Conservation (phyloP, 2,888 invertebrate genomes). For the Cartodere bifasciata region DNA sequence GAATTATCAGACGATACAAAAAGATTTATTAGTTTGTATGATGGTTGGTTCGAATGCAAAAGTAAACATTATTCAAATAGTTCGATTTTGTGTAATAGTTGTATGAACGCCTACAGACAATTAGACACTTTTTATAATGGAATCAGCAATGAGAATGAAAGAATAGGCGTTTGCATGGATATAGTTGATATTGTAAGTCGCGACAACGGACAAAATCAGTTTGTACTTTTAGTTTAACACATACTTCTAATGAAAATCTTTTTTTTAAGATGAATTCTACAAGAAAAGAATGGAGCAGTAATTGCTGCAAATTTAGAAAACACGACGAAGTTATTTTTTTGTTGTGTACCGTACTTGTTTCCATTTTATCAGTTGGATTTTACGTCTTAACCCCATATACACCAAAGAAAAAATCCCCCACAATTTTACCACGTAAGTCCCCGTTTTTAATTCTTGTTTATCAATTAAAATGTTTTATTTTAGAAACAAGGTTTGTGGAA, state of each 20-base stretch:
- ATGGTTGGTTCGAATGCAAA: slow-evolving; percentile 38
- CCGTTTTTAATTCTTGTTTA: slow-evolving; percentile 10
- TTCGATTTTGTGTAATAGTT: slow-evolving; percentile 39
- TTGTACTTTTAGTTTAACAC: slow-evolving; percentile 6
- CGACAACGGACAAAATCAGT: slow-evolving; percentile 1
- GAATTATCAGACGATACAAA: slow-evolving; percentile 38
- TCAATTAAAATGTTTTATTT: slow-evolving; percentile 17
- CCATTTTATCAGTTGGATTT: slow-evolving; percentile 42
- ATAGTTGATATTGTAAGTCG: slow-evolving; percentile 52
- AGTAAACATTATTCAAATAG: slow-evolving; percentile 26
- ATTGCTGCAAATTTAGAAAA: slow-evolving; percentile 44
- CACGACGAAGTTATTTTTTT: slow-evolving; percentile 46
- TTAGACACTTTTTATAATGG: slow-evolving; percentile 46
- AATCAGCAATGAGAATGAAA: slow-evolving; percentile 43
- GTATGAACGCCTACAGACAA: slow-evolving; percentile 40
- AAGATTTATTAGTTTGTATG: slow-evolving; percentile 37
- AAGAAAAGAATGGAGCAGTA: slow-evolving; percentile 48
- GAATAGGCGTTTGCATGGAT: slow-evolving; percentile 52
- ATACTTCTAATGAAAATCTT: slow-evolving; percentile 5
- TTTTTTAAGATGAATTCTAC: slow-evolving; percentile 50
- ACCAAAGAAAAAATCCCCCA: slow-evolving; percentile 26
- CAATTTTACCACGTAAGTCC: slow-evolving; percentile 30
- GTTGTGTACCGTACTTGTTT: slow-evolving; percentile 39
- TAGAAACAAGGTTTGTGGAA: slow-evolving; percentile 32
- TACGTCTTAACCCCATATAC: slow-evolving; percentile 42